phyloP scores from a whole-genome alignment of 2,888 invertebrate genomes.

The Cosmia trapezina region DNA sequence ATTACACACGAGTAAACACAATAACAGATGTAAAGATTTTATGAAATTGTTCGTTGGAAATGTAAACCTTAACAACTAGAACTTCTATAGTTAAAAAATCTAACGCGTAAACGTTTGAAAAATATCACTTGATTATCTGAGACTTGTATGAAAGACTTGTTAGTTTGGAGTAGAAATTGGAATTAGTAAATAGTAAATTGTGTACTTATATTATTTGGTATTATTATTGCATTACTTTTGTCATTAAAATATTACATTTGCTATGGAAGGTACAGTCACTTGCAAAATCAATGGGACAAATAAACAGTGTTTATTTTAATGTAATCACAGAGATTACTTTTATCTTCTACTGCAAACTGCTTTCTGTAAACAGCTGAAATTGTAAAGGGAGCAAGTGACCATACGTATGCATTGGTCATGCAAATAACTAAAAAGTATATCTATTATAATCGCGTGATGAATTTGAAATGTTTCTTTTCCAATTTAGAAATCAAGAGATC shows the following conservation, averaged over 20 bases:
- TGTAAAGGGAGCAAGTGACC: background rate
- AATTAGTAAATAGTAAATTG: slow-evolving; percentile 20
- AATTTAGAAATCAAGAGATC: slow-evolving; percentile 50
- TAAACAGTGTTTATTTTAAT: background rate
- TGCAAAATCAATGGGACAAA: slow-evolving; percentile 3
- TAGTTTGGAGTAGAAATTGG: slow-evolving; percentile 57
- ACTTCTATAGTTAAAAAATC: slow-evolving; percentile 78
- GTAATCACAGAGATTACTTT: background rate
- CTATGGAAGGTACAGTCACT: slow-evolving; percentile 11
- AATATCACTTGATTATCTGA: slow-evolving; percentile 87
- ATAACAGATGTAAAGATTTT: slow-evolving; percentile 67
- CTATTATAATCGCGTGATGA: background rate
- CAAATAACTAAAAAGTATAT: background rate
- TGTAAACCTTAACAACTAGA: slow-evolving; percentile 74
- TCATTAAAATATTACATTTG: background rate
- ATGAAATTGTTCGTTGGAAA: slow-evolving; percentile 84
- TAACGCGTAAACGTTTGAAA: slow-evolving; percentile 78
- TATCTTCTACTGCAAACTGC: background rate
- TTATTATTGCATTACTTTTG: slow-evolving; percentile 52
- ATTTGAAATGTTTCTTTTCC: background rate
- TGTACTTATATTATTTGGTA: slow-evolving; percentile 62
- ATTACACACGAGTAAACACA: slow-evolving; percentile 73
- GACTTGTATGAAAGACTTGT: slow-evolving; percentile 63
- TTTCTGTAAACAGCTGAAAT: background rate
- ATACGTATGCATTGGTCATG: background rate